Evolutionary conservation across 1,140 invertebrate genomes (phyloP).

Genomic region (Nilaparvata lugens): DNA sequence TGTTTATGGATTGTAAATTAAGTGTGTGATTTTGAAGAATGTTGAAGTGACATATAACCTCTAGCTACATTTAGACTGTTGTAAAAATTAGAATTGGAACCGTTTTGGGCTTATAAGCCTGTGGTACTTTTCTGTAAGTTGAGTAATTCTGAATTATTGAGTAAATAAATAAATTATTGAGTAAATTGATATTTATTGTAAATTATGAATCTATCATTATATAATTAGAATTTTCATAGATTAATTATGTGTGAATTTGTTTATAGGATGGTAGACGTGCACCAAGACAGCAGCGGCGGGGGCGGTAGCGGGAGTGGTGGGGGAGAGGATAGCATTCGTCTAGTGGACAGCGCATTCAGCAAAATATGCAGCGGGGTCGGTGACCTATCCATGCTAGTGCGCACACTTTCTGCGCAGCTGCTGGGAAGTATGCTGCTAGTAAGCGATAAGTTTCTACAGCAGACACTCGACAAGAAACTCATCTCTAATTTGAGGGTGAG

Average conservation of each 20-base stretch:
- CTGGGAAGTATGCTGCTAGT: slow-evolving; percentile 82
- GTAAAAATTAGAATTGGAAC: too few species aligned
- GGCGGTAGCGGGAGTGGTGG: slow-evolving; percentile 44
- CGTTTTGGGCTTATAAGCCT: too few species aligned
- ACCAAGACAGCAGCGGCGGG: slow-evolving; percentile 38
- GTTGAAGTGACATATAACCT: too few species aligned
- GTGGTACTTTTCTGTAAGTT: too few species aligned
- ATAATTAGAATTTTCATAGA: slow-evolving; percentile 17
- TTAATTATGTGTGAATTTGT: slow-evolving; percentile 21
- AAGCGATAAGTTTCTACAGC: slow-evolving; percentile 81
- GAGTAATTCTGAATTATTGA: too few species aligned
- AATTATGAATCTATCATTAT: too few species aligned
- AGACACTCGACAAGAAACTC: slow-evolving; percentile 94
- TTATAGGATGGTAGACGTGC: slow-evolving; percentile 5
- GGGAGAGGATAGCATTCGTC: slow-evolving; percentile 61
- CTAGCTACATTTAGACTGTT: too few species aligned
- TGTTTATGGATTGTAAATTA: too few species aligned
- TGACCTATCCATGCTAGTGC: slow-evolving; percentile 80
- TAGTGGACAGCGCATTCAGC: slow-evolving; percentile 95
- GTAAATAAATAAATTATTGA: too few species aligned
- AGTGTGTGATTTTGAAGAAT: too few species aligned
- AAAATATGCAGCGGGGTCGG: slow-evolving; percentile 90
- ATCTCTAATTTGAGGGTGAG: slow-evolving; percentile 85
- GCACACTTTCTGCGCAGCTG: slow-evolving; percentile 67
- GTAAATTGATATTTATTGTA: too few species aligned